A percentile compares a stretch with the other conserved stretches of the same genome.
These are phyloP conservation scores for Mobula birostris DNA, from an alignment of 2,113 vertebrate genomes.

Conservation along the genomic window DNA sequence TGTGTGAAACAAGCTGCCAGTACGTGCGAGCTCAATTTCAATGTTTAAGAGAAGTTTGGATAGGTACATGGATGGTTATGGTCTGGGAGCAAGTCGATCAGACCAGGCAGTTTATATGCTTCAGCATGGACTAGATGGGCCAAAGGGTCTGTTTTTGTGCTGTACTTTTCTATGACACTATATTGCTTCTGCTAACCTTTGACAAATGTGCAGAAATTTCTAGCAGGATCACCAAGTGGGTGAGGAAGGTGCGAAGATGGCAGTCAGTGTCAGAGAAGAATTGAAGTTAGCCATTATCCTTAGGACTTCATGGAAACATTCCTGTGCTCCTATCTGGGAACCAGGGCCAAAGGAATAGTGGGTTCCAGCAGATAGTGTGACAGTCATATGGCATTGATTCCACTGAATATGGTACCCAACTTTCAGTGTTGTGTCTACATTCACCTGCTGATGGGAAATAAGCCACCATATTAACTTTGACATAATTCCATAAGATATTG, in stretches of 20 bases:
- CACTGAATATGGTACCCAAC: neutral
- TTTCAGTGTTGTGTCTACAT: neutral
- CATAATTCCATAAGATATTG: too few relatives aligned
- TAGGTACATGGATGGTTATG: too few relatives aligned
- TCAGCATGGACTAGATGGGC: too few relatives aligned
- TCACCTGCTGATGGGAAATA: neutral
- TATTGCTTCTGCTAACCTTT: neutral
- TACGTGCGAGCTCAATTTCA: too few relatives aligned
- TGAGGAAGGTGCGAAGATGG: neutral
- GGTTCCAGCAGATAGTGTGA: neutral
- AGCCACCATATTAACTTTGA: neutral
- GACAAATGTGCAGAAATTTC: too few relatives aligned
- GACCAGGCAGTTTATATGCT: too few relatives aligned
- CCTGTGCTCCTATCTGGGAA: neutral
- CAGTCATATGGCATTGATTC: neutral
- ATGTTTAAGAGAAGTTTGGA: too few relatives aligned
- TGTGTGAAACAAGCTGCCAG: too few relatives aligned
- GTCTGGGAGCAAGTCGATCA: too few relatives aligned
- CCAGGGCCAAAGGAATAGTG: neutral
- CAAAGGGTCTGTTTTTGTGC: too few relatives aligned
- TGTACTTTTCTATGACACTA: neutral
- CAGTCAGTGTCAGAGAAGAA: neutral
- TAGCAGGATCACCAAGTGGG: neutral
- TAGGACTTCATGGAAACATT: neutral
- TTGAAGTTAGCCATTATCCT: neutral